Percentiles rank a stretch among this genome's conserved stretches.
Evolutionary conservation across 2,888 invertebrate genomes (phyloP).

Genomic region (Volucella inflata): DNA sequence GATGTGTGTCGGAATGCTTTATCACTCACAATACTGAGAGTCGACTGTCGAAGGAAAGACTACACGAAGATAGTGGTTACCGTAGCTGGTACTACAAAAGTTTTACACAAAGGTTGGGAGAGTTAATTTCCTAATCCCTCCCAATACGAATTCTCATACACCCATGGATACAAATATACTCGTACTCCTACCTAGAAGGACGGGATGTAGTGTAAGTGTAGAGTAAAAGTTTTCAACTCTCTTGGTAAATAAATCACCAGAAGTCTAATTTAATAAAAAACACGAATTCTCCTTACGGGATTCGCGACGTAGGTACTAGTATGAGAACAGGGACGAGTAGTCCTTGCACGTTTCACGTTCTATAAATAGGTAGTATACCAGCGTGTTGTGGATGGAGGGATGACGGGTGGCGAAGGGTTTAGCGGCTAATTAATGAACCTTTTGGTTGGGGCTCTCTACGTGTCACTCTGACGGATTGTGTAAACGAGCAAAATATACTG

Average conservation of each 20-base stretch:
- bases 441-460: conserved; percentile 59
- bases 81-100: conserved; percentile 33
- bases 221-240: conserved; percentile 48
- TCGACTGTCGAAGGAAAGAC: conserved; percentile 40
- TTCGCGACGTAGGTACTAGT: background rate
- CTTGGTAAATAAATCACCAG: conserved; percentile 69
- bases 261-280: conserved; percentile 71
- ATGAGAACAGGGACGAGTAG: background rate
- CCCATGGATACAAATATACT: background rate
- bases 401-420: background rate
- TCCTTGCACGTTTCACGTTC: conserved; percentile 12
- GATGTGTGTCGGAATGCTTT: conserved; percentile 56
- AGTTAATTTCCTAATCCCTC: conserved; percentile 41
- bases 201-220: conserved; percentile 15
- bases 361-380: too few species aligned
- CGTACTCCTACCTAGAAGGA: background rate
- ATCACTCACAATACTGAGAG: conserved; percentile 43
- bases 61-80: conserved; percentile 9
- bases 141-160: background rate
- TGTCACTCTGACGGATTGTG: conserved; percentile 68
- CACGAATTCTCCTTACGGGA: conserved; percentile 48
- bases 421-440: conserved; percentile 72
- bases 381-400: conserved; percentile 45
- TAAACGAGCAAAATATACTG: conserved; percentile 45
- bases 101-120: conserved; percentile 5